Evolutionary conservation across 2,888 invertebrate species (phyloP).

Genomic region (Cephus pygmeus): DNA sequence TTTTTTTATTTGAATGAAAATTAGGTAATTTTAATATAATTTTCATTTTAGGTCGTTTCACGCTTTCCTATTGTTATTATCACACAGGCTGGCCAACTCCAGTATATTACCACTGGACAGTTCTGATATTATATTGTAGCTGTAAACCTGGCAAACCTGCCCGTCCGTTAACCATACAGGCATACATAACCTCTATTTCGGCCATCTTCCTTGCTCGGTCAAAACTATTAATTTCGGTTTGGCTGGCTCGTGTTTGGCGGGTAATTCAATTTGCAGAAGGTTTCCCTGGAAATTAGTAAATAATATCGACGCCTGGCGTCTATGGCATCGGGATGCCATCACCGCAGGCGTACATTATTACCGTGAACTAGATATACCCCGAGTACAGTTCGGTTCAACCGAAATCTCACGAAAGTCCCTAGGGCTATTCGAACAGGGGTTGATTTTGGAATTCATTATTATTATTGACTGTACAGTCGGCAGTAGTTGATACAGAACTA

Average conservation of each 20-base stretch:
- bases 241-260: slow-evolving; percentile 36
- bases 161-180: slow-evolving; percentile 49
- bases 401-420: background rate
- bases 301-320: slow-evolving; percentile 35
- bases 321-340: slow-evolving; percentile 2
- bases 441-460: background rate
- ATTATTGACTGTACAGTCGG: background rate
- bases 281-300: slow-evolving; percentile 43
- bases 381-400: slow-evolving; percentile 2
- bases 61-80: slow-evolving; percentile 57
- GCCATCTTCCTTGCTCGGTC: slow-evolving; percentile 42
- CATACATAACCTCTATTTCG: background rate
- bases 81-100: slow-evolving; percentile 51
- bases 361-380: slow-evolving; percentile 27
- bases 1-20: background rate
- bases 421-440: background rate
- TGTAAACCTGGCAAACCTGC: slow-evolving; percentile 44
- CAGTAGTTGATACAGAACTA: background rate
- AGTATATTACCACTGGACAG: slow-evolving; percentile 54
- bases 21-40: background rate
- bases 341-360: slow-evolving; percentile 44
- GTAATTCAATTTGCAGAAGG: slow-evolving; percentile 52
- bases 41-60: background rate
- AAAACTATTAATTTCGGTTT: slow-evolving; percentile 60
- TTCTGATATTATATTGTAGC: slow-evolving; percentile 48